A percentile compares a stretch with the other conserved stretches of the same genome.
Conservation (phyloP, 2,797 vertebrate genomes). For the Apodemus agrarius region DNA sequence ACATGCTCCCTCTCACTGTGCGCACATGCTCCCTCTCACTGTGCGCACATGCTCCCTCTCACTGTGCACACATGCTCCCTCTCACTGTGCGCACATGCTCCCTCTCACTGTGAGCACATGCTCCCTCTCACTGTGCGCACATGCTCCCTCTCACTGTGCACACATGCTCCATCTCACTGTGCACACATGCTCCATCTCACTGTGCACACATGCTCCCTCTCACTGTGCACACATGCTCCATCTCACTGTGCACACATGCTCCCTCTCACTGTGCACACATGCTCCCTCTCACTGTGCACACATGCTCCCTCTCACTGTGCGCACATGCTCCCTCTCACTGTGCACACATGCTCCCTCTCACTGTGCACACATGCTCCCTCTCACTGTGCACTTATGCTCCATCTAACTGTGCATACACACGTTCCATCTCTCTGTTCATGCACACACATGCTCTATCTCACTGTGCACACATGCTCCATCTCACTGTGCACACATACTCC, state of each 20-base stretch:
- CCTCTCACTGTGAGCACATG: neutral
- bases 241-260: neutral
- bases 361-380: too few relatives aligned
- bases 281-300: neutral
- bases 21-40: neutral
- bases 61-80: neutral
- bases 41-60: neutral
- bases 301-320: neutral
- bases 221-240: neutral
- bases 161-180: too few relatives aligned
- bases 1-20: neutral
- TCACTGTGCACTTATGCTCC: neutral
- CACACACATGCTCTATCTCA: neutral
- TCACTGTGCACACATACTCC: neutral
- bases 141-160: neutral
- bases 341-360: neutral
- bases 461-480: neutral
- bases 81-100: neutral
- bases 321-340: neutral
- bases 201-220: neutral
- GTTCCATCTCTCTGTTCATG: neutral
- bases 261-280: neutral
- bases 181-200: neutral
- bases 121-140: neutral
- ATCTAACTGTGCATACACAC: too few relatives aligned